Evolutionary conservation across 2,888 invertebrate genomes (phyloP), one percentile per base, ranked within the genome.

Genomic region (Hirtodrosophila duncani): DNA sequence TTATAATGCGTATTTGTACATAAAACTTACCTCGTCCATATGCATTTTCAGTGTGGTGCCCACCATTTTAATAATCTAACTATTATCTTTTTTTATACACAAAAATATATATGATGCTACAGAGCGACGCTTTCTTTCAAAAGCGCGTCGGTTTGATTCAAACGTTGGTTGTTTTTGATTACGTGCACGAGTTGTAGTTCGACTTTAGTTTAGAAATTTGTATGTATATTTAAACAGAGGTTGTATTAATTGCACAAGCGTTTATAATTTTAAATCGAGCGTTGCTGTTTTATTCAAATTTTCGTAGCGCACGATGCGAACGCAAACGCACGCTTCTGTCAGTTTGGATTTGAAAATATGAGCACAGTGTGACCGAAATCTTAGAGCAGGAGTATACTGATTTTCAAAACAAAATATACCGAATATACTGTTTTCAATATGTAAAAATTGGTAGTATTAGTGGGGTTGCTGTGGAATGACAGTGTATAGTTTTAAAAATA

Each of bases 321-420:
- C 26, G 43, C 51, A 48, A 67, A 57, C 75, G 63, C 79, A 52
- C 75, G 48, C 68, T 71, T 72, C 68, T 79, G 74, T n/a, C 66
- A 63, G 69, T 70, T 82, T 80, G 53, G 67, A 71, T 86, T 85
- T 81, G 39, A 85, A n/a, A 84, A 61, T 59, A 29, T 58, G 61
- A 81, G 77, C 50, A 50, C n/a, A 10, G 50, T 56, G 56, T 69
- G 56, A 42, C 53, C 53, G 5, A 33, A 3, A 10, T n/a, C n/a
- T n/a, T n/a, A n/a, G n/a, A n/a, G n/a, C n/a, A n/a, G n/a, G n/a
- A n/a, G n/a, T n/a, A n/a, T n/a, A n/a, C n/a, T n/a, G n/a, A n/a
- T n/a, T n/a, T n/a, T n/a, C n/a, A n/a, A n/a, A n/a, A n/a, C n/a
- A n/a, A n/a, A n/a, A n/a, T n/a, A n/a, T n/a, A n/a, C n/a, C n/a